These are phyloP conservation scores for Spilosoma lubricipeda DNA, from an alignment of 2,888 invertebrate species.

Conservation along the genomic window DNA sequence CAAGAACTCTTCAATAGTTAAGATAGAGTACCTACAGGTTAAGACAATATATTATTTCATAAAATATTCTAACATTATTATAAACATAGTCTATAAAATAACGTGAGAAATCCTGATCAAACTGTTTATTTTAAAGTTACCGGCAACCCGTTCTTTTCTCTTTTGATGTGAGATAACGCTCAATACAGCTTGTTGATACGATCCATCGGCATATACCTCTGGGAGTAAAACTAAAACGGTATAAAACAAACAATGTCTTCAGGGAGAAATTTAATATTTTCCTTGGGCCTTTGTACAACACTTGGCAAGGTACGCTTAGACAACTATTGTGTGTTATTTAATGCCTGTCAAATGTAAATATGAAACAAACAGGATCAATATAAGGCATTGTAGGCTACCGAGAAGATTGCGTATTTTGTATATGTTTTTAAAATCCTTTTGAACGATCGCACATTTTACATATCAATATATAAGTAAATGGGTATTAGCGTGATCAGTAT, in stretches of 20 bases:
- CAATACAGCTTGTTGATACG: background rate
- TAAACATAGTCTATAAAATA: no score
- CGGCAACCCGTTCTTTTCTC: background rate
- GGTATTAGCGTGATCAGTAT: no score
- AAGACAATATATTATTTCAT: no score
- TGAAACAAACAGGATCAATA: background rate
- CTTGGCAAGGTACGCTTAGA: background rate
- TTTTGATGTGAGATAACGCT: background rate
- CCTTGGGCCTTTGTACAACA: background rate
- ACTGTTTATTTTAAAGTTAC: background rate
- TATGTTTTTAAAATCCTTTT: background rate
- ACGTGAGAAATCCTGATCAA: background rate
- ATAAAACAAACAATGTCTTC: background rate
- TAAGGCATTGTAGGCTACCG: background rate
- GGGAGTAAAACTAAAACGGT: background rate
- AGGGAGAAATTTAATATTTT: conserved; percentile 3
- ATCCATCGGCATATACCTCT: background rate
- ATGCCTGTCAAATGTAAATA: background rate
- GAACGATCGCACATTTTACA: background rate
- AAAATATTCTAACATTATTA: background rate
- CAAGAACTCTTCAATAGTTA: no score
- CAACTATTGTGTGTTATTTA: background rate
- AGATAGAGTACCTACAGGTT: background rate
- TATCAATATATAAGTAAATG: background rate
- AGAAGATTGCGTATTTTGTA: background rate